Conservation (phyloP, 2,113 vertebrate genomes). For the Xerus inauris region DNA sequence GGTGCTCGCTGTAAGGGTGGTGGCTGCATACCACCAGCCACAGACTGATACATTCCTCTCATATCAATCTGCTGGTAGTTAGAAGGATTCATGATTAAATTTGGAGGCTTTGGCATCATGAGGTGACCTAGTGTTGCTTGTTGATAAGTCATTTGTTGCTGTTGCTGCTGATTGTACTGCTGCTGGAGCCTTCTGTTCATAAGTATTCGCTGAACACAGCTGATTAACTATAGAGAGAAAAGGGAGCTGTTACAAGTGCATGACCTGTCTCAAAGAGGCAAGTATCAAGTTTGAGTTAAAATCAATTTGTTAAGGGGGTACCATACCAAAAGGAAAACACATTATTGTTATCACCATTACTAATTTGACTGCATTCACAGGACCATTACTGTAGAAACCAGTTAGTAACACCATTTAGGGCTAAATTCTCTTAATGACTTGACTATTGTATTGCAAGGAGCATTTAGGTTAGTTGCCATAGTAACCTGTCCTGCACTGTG, state of each 20-base stretch:
- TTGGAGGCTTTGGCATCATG: constrained; percentile 90
- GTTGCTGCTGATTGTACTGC: constrained; percentile 90
- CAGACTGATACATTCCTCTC: constrained; percentile 96
- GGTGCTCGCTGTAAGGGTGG: constrained; percentile 91
- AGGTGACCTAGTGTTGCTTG: constrained; percentile 92
- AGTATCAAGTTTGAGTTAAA: constrained; percentile 83
- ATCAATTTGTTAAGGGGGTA: constrained; percentile 85
- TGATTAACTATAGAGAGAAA: constrained; percentile 91
- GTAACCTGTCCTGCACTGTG: constrained; percentile 66
- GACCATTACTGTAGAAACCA: constrained; percentile 81
- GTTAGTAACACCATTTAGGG: constrained; percentile 79
- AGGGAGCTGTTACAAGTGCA: constrained; percentile 70
- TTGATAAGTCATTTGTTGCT: constrained; percentile 93
- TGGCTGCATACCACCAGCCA: constrained; percentile 87
- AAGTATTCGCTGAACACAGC: constrained; percentile 97
- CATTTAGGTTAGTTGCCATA: constrained; percentile 69
- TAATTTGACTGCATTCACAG: constrained; percentile 82
- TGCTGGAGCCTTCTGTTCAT: constrained; percentile 97
- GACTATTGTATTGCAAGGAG: constrained; percentile 73
- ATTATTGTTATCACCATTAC: constrained; percentile 84
- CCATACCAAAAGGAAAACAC: constrained; percentile 79
- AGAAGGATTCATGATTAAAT: constrained; percentile 89
- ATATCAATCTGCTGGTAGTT: constrained; percentile 94
- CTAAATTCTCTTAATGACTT: constrained; percentile 75
- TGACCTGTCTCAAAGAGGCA: constrained; percentile 1